Conservation (phyloP, 2,888 invertebrate genomes). For the Cryptocephalus primarius region DNA sequence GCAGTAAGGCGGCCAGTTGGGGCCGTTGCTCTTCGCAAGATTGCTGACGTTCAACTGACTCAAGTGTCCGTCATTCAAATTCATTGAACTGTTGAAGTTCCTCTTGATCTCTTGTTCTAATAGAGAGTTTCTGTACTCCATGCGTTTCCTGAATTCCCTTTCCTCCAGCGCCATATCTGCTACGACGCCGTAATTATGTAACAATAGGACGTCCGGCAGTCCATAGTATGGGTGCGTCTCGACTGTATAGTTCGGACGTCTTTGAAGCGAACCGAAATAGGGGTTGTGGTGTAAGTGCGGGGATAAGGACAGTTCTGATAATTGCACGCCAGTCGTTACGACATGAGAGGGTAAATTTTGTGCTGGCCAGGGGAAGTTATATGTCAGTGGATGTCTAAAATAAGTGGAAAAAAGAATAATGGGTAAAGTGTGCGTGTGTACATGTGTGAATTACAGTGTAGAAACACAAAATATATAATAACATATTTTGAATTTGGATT, state of each 20-base stretch:
- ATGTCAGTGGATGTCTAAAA: constrained; percentile 33
- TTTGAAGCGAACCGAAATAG: constrained; percentile 18
- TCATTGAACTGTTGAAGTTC: constrained; percentile 26
- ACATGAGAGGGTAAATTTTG: constrained; percentile 21
- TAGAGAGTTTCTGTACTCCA: constrained; percentile 20
- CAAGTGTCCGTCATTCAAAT: constrained; percentile 14
- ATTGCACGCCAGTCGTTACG: constrained; percentile 19
- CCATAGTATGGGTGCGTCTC: constrained; percentile 15
- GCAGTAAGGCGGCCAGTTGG: constrained; percentile 1
- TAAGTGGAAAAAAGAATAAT: constrained; percentile 17
- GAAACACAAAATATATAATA: no score
- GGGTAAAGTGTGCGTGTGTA: background rate
- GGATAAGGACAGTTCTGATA: constrained; percentile 23
- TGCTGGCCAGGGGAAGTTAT: constrained; percentile 32
- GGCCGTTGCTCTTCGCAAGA: constrained; percentile 4
- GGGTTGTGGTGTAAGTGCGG: constrained; percentile 13
- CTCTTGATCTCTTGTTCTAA: constrained; percentile 25
- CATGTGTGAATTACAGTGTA: background rate
- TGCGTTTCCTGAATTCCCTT: constrained; percentile 7
- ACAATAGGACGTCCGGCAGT: constrained; percentile 21
- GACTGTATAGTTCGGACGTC: constrained; percentile 9
- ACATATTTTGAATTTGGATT: no score
- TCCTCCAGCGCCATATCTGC: constrained; percentile 10
- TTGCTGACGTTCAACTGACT: background rate
- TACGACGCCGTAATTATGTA: constrained; percentile 23